Evolutionary conservation across 2,797 vertebrate genomes (phyloP).

Genomic region (Smutsia temminckii): DNA sequence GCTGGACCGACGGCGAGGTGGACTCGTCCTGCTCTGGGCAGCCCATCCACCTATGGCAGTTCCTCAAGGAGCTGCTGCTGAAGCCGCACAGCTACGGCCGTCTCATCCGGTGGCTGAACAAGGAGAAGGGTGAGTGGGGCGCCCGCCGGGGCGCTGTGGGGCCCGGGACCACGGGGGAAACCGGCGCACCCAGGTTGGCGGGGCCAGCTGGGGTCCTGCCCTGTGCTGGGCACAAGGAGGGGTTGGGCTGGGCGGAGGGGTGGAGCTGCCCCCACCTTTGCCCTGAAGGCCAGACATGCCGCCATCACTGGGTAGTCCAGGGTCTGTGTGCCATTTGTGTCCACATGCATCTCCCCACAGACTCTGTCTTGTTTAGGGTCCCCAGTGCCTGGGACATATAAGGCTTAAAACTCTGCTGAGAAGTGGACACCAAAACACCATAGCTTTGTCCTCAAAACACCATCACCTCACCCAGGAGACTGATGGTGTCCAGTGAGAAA

Average conservation of each 20-base stretch:
- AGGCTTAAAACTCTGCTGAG: background rate
- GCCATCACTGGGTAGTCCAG: fast-evolving
- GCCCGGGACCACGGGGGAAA: background rate
- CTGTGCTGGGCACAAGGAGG: fast-evolving
- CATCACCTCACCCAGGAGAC: background rate
- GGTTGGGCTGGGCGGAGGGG: background rate
- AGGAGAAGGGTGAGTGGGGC: constrained; percentile 92
- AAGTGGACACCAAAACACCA: background rate
- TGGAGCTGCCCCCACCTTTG: too few relatives aligned
- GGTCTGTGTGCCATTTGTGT: background rate
- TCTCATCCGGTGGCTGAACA: constrained; percentile 99
- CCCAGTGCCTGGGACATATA: background rate
- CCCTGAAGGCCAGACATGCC: background rate
- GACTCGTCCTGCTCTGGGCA: constrained; percentile 96
- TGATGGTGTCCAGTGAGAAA: fast-evolving
- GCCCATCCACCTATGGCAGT: constrained; percentile 99
- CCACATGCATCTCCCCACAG: background rate
- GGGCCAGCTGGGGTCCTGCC: background rate
- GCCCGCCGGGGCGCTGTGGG: fast-evolving
- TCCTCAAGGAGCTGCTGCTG: constrained; percentile 95
- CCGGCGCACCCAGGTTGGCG: fast-evolving
- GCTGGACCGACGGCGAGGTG: constrained; percentile 91
- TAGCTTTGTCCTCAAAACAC: background rate
- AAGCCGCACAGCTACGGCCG: constrained; percentile 97
- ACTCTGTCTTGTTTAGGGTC: background rate